These are phyloP conservation scores for Amblyopsis rosae DNA, from an alignment of 2,113 vertebrate species.

Conservation along the genomic window DNA sequence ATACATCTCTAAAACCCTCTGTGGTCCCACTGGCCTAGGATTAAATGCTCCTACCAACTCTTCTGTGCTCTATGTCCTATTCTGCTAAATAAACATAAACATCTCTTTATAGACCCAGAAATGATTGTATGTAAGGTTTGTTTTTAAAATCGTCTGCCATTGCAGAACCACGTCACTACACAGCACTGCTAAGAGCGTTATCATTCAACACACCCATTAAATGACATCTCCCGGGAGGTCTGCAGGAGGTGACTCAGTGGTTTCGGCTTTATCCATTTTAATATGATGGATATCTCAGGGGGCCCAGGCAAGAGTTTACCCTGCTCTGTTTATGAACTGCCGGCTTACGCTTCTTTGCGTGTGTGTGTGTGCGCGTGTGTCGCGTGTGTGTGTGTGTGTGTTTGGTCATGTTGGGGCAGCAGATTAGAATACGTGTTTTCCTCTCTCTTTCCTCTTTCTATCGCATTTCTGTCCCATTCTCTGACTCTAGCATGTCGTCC, in stretches of 20 bases:
- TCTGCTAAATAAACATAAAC: too few species aligned
- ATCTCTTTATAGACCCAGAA: too few species aligned
- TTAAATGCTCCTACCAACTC: too few species aligned
- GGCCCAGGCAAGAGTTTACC: slow-evolving; percentile 36
- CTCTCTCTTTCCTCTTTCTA: background rate
- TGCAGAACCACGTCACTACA: background rate
- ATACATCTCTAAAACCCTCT: too few species aligned
- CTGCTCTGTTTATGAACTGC: background rate
- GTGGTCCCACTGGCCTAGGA: too few species aligned
- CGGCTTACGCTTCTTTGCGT: background rate
- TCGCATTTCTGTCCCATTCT: background rate
- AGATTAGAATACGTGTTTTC: slow-evolving; percentile 21
- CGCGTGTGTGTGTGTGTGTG: background rate
- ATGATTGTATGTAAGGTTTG: too few species aligned
- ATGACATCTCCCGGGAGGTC: slow-evolving; percentile 41
- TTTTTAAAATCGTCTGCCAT: background rate
- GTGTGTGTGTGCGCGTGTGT: slow-evolving; percentile 4
- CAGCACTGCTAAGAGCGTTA: background rate
- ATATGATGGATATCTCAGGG: slow-evolving; percentile 45
- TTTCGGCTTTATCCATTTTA: slow-evolving; percentile 46
- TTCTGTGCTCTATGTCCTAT: too few species aligned
- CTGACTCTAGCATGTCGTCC: background rate
- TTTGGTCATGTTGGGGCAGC: slow-evolving; percentile 26
- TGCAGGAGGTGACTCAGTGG: slow-evolving; percentile 42
- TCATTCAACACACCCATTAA: slow-evolving; percentile 31